A percentile compares a stretch with the other conserved stretches of the same genome.
phyloP scores from a whole-genome alignment of 1,140 invertebrate genomes.

The Tetramorium alpestre region DNA sequence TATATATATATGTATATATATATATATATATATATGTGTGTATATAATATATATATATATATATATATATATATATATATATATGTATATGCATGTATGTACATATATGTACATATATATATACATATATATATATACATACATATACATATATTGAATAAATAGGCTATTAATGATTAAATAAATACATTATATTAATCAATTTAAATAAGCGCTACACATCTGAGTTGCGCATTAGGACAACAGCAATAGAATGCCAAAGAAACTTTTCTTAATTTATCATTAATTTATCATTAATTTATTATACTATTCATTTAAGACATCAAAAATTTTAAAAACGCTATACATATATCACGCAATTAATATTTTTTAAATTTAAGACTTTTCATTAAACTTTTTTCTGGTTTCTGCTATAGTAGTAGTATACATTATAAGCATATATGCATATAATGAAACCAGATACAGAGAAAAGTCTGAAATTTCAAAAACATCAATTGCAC shows the following conservation, averaged over 20 bases:
- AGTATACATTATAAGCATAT: conserved; percentile 1
- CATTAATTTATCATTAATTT: background rate
- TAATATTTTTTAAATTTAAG: conserved; percentile 75
- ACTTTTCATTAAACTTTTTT: conserved; percentile 68
- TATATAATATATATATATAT: too few relatives aligned
- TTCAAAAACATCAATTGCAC: background rate
- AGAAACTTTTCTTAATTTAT: conserved; percentile 17
- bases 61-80: too few relatives aligned
- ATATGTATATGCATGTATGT: too few relatives aligned
- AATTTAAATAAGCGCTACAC: background rate
- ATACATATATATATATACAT: too few relatives aligned
- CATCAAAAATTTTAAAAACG: background rate
- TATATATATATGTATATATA: too few relatives aligned
- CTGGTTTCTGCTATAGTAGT: conserved; percentile 28
- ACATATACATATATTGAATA: conserved; percentile 6
- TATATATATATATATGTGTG: too few relatives aligned
- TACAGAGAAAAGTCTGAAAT: conserved; percentile 34
- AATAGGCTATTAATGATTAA: conserved; percentile 12
- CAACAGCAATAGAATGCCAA: conserved; percentile 5
- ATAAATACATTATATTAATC: conserved; percentile 19
- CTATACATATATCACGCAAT: conserved; percentile 33
- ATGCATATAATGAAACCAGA: conserved; percentile 24
- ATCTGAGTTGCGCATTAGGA: background rate
- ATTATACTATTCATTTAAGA: background rate
- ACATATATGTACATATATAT: too few relatives aligned